Conservation (phyloP, 2,888 invertebrate genomes). For the Chromoteleia sp. region DNA sequence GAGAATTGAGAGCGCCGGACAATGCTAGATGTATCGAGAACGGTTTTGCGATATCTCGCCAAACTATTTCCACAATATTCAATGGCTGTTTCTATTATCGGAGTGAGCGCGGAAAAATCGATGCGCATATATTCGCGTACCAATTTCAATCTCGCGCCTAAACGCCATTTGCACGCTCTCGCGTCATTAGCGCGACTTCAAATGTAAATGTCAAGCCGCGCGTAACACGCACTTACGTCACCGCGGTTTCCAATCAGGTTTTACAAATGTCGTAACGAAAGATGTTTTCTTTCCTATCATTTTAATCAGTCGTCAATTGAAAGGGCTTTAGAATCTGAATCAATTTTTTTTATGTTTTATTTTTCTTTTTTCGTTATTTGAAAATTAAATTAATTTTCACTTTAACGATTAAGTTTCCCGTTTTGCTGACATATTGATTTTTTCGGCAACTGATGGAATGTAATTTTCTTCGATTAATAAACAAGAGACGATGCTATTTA, state of each 20-base stretch:
- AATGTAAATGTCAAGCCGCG: conserved; percentile 48
- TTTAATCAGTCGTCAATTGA: too few species aligned
- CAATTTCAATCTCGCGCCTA: conserved; percentile 58
- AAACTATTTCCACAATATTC: conserved; percentile 64
- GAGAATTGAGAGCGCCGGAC: conserved; percentile 56
- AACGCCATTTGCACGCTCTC: conserved; percentile 44
- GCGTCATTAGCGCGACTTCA: conserved; percentile 53
- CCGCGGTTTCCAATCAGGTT: not conserved
- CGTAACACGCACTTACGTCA: conserved; percentile 30
- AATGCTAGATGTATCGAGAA: conserved; percentile 55
- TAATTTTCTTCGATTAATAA: not conserved
- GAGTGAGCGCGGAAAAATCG: conserved; percentile 54
- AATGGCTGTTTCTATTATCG: conserved; percentile 60
- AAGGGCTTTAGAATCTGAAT: too few species aligned
- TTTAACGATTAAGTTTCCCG: too few species aligned
- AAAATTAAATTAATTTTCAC: too few species aligned
- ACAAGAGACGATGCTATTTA: not conserved
- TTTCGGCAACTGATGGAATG: not conserved
- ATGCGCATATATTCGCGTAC: conserved; percentile 50
- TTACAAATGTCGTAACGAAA: too few species aligned
- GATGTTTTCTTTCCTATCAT: too few species aligned
- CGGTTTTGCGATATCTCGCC: conserved; percentile 59
- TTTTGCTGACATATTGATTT: too few species aligned
- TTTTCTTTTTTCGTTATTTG: too few species aligned
- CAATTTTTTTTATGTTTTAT: too few species aligned